A percentile compares a stretch with the other conserved stretches of the same genome.
phyloP scores from a whole-genome alignment of 2,797 vertebrate genomes.

The Sebastes iracundus region DNA sequence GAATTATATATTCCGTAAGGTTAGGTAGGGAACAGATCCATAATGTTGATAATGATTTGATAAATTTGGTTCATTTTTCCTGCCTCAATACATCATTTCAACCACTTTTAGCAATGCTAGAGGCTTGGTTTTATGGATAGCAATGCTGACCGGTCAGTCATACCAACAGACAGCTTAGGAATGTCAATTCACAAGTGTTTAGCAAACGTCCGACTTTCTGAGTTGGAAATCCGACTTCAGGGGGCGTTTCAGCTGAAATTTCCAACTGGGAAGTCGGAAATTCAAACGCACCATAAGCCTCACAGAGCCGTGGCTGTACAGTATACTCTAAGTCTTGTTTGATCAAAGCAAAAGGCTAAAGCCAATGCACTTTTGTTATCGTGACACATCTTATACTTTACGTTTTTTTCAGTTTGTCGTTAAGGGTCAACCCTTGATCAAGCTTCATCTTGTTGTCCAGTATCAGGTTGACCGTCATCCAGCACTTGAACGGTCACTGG shows the following conservation, averaged over 20 bases:
- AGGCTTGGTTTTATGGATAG: neutral
- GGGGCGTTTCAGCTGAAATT: accelerated
- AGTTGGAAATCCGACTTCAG: neutral
- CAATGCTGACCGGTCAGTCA: neutral
- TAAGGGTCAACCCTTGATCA: neutral
- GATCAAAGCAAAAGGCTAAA: neutral
- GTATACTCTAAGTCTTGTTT: neutral
- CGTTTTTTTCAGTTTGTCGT: neutral
- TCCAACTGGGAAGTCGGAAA: too few relatives aligned
- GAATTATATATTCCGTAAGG: too few relatives aligned
- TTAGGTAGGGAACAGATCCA: neutral
- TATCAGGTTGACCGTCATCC: neutral
- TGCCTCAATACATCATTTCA: neutral
- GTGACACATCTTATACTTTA: neutral
- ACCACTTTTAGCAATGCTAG: neutral
- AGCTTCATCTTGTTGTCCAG: neutral
- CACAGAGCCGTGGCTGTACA: too few relatives aligned
- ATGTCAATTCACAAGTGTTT: neutral
- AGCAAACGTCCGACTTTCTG: too few relatives aligned
- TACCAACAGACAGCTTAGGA: neutral
- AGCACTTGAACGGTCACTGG: neutral
- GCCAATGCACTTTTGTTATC: neutral
- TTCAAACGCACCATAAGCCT: too few relatives aligned
- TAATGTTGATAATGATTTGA: neutral
- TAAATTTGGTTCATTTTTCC: neutral